Percentiles rank a stretch among this genome's conserved stretches.
Evolutionary conservation across 64 coral and sea anemone species (phyloP).

Genomic region (Montipora foliosa): DNA sequence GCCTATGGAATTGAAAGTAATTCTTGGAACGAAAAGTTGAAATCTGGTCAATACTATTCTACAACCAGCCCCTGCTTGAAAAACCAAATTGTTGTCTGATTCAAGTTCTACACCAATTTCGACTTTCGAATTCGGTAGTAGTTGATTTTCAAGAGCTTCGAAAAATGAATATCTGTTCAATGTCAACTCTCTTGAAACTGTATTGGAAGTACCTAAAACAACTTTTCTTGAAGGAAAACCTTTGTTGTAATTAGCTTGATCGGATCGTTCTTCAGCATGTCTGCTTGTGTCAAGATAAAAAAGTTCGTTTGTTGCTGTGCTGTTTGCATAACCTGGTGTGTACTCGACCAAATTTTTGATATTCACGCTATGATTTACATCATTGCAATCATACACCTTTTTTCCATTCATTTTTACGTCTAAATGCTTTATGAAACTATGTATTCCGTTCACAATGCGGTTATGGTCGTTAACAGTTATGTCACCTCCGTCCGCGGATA

Average conservation of each 20-base stretch:
- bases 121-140: conserved; percentile 17
- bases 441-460: not conserved
- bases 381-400: too few relatives aligned
- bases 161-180: not conserved
- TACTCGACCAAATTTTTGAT: too few relatives aligned
- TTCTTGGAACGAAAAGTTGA: conserved; percentile 1
- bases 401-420: too few relatives aligned
- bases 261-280: not conserved
- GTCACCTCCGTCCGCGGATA: not conserved
- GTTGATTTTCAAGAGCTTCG: conserved; percentile 7
- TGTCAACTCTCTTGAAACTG: not conserved
- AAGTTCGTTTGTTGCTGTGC: not conserved
- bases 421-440: too few relatives aligned
- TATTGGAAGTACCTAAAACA: not conserved
- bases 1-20: not conserved
- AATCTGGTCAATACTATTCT: conserved; percentile 5
- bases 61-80: conserved; percentile 27
- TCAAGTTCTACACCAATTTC: not conserved
- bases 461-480: conserved; percentile 1
- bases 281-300: conserved; percentile 39
- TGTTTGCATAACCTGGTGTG: too few relatives aligned
- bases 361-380: too few relatives aligned
- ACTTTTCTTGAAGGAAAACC: conserved; percentile 39
- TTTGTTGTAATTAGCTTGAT: conserved; percentile 6
- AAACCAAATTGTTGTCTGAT: conserved; percentile 44